phyloP scores from a whole-genome alignment of 2,888 invertebrate species.

The Agonopterix arenella region DNA sequence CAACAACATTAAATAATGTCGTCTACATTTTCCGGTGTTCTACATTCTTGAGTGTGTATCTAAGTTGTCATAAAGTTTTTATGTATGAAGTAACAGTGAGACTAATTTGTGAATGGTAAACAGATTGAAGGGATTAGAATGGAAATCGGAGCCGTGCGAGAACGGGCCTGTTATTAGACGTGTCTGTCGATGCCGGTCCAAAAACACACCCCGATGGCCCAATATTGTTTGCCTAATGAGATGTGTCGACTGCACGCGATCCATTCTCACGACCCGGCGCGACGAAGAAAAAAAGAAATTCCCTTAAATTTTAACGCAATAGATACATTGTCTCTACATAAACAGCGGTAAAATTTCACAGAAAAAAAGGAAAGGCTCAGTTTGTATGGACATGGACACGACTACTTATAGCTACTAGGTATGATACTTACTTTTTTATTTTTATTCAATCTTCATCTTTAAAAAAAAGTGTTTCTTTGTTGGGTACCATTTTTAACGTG shows the following conservation, averaged over 20 bases:
- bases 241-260: slow-evolving; percentile 55
- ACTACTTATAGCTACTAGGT: neutral
- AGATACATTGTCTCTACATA: slow-evolving; percentile 68
- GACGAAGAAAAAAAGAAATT: slow-evolving; percentile 51
- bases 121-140: slow-evolving; percentile 9
- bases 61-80: neutral
- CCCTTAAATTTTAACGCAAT: slow-evolving; percentile 62
- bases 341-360: slow-evolving; percentile 60
- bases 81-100: neutral
- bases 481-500: too few relatives aligned
- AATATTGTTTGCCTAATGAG: slow-evolving; percentile 66
- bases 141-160: slow-evolving; percentile 1
- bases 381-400: slow-evolving; percentile 23
- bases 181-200: slow-evolving; percentile 27
- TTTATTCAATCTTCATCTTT: too few relatives aligned
- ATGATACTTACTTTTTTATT: neutral
- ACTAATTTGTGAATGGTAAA: slow-evolving; percentile 13
- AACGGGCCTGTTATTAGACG: slow-evolving; percentile 14
- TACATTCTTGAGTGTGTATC: slow-evolving; percentile 19
- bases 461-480: too few relatives aligned
- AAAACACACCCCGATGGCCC: slow-evolving; percentile 35
- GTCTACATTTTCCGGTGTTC: slow-evolving; percentile 38
- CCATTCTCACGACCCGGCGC: slow-evolving; percentile 66
- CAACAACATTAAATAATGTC: slow-evolving; percentile 48
- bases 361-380: slow-evolving; percentile 26